These are phyloP conservation scores for Cinclus mexicanus DNA, from an alignment of 2,113 vertebrate species.

Conservation along the genomic window DNA sequence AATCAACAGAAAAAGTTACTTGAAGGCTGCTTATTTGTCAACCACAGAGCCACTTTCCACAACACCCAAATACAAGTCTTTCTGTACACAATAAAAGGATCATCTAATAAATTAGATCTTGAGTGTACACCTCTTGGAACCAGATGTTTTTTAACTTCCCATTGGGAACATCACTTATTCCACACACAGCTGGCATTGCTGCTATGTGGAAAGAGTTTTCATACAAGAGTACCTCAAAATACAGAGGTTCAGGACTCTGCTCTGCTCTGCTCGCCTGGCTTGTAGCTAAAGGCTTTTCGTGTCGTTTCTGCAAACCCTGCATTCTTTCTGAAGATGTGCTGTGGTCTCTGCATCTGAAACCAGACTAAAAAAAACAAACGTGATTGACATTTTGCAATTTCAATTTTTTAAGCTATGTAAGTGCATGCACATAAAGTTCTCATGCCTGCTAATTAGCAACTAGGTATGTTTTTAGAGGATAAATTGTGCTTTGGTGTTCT, in stretches of 20 bases:
- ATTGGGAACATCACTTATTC: background rate
- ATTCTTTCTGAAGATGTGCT: slow-evolving; percentile 81
- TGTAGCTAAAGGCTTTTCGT: slow-evolving; percentile 66
- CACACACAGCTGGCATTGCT: background rate
- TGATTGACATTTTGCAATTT: background rate
- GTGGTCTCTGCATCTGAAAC: slow-evolving; percentile 76
- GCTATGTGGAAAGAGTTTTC: background rate
- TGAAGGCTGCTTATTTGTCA: background rate
- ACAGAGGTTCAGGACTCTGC: slow-evolving; percentile 85
- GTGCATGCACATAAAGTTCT: fast-evolving
- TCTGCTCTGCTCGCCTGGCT: slow-evolving; percentile 71
- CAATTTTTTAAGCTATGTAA: background rate
- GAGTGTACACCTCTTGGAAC: background rate
- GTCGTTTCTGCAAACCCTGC: slow-evolving; percentile 76
- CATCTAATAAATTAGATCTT: background rate
- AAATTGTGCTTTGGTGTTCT: background rate
- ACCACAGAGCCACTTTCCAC: background rate
- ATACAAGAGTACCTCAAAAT: slow-evolving; percentile 85
- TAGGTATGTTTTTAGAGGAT: background rate
- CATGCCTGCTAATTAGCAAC: background rate
- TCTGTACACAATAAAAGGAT: background rate
- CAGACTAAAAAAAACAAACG: slow-evolving; percentile 39
- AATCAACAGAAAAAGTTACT: background rate
- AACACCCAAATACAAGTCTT: background rate
- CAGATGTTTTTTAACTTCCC: background rate